Evolutionary conservation across 2,797 vertebrate species (phyloP), one percentile per base, ranked within the genome.

Genomic region (Sparidentex hasta): DNA sequence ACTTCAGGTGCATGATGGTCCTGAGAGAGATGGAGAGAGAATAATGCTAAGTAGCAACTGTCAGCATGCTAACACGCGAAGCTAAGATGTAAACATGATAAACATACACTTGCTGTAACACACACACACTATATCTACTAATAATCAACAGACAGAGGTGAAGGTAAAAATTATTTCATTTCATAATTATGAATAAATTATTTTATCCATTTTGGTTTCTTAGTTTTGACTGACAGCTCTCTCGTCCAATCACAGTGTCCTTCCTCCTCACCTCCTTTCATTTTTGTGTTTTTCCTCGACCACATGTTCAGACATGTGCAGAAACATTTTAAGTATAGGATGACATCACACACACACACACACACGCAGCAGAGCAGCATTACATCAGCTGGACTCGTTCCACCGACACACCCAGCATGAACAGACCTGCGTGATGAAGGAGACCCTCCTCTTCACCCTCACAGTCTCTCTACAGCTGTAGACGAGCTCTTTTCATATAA

Each of bases 1-100:
- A 94, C 93, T 97, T 97, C 89, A 98, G 94, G 94, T 97, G 96
- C 97, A 98, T 97, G 95, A 95, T 93, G 91, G 92, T 93, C 95
- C 97, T 98, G 86, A 43, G 63, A 85, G 74, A 76, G 16, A 41
- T 33, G 16, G 9, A 29, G 9, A 25, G 29, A n/a, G 13, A 33
- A 33, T 8, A 33, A 7, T 33, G 33, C 33, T 33, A 52, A 56
- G 18, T 18, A 57, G 55, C 17, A 57, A 20, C 11, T 17, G 14
- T 55, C 14, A 27, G 23, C 21, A 52, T 18, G 46, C 46, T 47
- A 18, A 47, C 46, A 46, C 13, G 44, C 44, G 17, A 46, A 46
- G 11, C 41, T 43, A 8, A 11, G 41, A 12, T 43, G 41, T 44
- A 4, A 44, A 44, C 43, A 44, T 12, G 43, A 14, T 44, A 14